Evolutionary conservation across 2,113 vertebrate species (phyloP), one percentile per base, ranked within the genome.

Genomic region (Gymnocephalus cernua): DNA sequence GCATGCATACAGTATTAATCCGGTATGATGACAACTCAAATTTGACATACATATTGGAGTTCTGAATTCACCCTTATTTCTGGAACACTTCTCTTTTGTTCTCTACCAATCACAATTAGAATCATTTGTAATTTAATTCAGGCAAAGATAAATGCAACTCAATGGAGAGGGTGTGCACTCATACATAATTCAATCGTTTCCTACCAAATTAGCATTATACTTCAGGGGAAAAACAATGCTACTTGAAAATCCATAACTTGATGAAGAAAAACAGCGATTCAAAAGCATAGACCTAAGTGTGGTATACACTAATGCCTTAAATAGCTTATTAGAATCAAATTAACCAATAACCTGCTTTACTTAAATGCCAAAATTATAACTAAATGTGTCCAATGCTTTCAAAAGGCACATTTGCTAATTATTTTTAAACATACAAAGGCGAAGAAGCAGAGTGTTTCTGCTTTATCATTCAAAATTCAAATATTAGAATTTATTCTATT

Each of bases 111-210:
- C 21, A 35, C 8, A 50, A 47, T 14, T 57, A 32, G 50, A 59
- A 66, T 47, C 35, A 21, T 54, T 71, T 71, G 18, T 27, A 59
- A 68, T 25, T 59, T 44, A 59, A 68, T 25, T 59, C 44, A 76
- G 45, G 12, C 15, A 1, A 47, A 14, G 35, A 48, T 80, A 47
- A 48, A 23, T 53, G 4, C 3, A 54, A 63, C 45, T 66, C 10
- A 47, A 27, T 38, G 12, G 4, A 29, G 21, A 64, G 35, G 21
- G n/a, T 12, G 3, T 45, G 45, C 29, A 21, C 32, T 58, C 25
- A 23, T 68, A 57, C 19, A 57, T 44, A 59, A 68, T 83, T 72
- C 13, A 79, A 27, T 27, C 4, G 64, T 32, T 67, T 44, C 25
- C 29, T 47, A 19, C 25, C 4, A 53, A 74, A 81, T 70, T 63